Percentiles rank a stretch among this genome's conserved stretches.
phyloP scores from a whole-genome alignment of 2,888 invertebrate genomes.

The Erpobdella octoculata region DNA sequence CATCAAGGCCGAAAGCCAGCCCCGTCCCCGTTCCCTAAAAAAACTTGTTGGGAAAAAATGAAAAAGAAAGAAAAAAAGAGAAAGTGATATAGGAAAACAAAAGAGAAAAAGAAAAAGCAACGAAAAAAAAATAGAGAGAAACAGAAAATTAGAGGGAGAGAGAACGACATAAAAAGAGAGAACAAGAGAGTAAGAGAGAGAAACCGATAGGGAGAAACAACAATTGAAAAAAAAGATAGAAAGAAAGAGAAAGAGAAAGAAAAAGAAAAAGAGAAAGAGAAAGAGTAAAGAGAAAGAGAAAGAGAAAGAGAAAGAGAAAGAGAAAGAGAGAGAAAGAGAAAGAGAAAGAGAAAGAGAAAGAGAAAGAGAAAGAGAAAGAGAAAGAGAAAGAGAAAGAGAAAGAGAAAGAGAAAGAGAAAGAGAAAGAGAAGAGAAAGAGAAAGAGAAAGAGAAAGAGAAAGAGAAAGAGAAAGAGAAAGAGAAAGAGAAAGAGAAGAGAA shows the following conservation, averaged over 20 bases:
- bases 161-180: too few species aligned
- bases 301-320: background rate
- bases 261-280: background rate
- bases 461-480: background rate
- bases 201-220: too few species aligned
- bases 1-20: too few species aligned
- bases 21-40: too few species aligned
- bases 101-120: too few species aligned
- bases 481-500: constrained; percentile 19
- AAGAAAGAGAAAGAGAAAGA: background rate
- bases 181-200: too few species aligned
- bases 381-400: background rate
- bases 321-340: background rate
- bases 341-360: background rate
- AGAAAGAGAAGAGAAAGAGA: background rate
- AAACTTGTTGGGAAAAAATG: too few species aligned
- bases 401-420: background rate
- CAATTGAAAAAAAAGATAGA: too few species aligned
- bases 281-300: background rate
- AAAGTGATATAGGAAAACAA: too few species aligned
- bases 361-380: too few species aligned
- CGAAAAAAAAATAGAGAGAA: constrained; percentile 17
- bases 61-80: too few species aligned
- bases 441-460: constrained; percentile 17
- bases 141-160: constrained; percentile 9